phyloP scores from a whole-genome alignment of 2,113 vertebrate genomes.

The Saguinus midas region DNA sequence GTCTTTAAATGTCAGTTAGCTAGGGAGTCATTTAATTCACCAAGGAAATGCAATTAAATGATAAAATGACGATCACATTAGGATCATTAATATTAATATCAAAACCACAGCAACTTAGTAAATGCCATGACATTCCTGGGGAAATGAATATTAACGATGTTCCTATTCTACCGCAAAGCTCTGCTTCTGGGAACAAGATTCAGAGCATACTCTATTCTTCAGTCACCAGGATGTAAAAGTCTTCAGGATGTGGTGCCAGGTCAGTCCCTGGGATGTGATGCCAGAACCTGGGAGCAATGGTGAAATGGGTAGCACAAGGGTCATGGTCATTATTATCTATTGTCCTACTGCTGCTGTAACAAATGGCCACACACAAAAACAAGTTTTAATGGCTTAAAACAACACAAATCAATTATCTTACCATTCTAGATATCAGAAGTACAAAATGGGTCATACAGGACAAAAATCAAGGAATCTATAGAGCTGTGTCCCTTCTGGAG shows the following conservation, averaged over 20 bases:
- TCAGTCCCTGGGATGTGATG: neutral
- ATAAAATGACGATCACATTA: constrained; percentile 61
- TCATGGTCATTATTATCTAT: neutral
- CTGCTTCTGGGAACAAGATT: neutral
- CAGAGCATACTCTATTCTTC: neutral
- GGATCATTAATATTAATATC: constrained; percentile 55
- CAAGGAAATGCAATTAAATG: constrained; percentile 66
- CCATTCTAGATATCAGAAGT: neutral
- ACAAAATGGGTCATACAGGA: neutral
- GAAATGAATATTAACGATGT: constrained; percentile 23
- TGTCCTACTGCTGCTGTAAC: neutral
- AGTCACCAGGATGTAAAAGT: neutral
- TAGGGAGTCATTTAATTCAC: constrained; percentile 59
- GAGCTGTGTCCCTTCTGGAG: neutral
- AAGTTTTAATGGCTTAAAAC: neutral
- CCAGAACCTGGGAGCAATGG: no score
- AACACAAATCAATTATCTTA: neutral
- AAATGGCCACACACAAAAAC: neutral
- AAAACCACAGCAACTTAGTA: constrained; percentile 53
- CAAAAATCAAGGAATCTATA: neutral
- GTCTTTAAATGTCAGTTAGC: constrained; percentile 69
- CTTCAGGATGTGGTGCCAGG: no score
- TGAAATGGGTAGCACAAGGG: neutral
- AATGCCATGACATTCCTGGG: constrained; percentile 52
- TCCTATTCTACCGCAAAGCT: neutral